Conservation (phyloP, 1,140 invertebrate genomes). For the Diorhabda carinulata region DNA sequence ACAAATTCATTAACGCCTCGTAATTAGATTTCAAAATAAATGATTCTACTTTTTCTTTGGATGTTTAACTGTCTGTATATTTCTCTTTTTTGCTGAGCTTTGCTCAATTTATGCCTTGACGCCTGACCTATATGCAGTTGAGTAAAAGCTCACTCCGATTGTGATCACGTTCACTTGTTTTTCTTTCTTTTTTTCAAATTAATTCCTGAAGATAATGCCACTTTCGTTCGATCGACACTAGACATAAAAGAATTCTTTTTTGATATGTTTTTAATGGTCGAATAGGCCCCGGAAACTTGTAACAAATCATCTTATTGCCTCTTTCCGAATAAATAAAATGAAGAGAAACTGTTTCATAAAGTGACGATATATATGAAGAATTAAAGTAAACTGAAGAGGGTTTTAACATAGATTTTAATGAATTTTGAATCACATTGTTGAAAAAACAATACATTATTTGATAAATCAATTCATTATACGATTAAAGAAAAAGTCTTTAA, state of each 20-base stretch:
- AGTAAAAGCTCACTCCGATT: no score
- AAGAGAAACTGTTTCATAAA: conserved; percentile 7
- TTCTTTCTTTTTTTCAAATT: conserved; percentile 3
- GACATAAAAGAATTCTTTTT: conserved; percentile 8
- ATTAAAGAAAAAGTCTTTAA: no score
- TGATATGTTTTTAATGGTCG: conserved; percentile 17
- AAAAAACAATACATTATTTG: neutral
- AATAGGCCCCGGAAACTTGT: conserved; percentile 1
- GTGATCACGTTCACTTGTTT: conserved; percentile 14
- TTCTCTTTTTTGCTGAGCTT: neutral
- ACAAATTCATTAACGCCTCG: neutral
- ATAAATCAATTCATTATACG: no score
- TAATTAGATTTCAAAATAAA: neutral
- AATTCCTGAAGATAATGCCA: conserved; percentile 11
- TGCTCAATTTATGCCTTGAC: neutral
- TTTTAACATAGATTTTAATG: neutral
- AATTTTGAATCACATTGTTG: neutral
- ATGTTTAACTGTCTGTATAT: no score
- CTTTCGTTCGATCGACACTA: conserved; percentile 10
- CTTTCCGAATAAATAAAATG: neutral
- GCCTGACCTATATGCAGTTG: neutral
- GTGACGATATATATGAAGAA: conserved; percentile 1
- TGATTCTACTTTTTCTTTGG: neutral
- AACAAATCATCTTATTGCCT: conserved; percentile 18
- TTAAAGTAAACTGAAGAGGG: neutral